Evolutionary conservation across 2,888 invertebrate genomes (phyloP).

Genomic region (Abrostola triplasia): DNA sequence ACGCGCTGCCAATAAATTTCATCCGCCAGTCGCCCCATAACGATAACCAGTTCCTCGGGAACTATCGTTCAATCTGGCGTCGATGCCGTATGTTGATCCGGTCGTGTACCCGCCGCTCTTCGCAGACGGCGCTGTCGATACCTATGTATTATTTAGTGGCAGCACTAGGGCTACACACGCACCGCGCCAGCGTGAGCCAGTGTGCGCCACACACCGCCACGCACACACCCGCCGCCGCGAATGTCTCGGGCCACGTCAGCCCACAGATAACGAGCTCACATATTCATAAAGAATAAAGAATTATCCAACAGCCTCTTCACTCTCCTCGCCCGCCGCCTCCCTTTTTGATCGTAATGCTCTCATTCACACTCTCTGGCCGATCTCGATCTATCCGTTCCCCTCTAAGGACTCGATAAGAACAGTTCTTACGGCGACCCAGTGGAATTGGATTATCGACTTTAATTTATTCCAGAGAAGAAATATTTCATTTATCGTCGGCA

Average conservation of each 20-base stretch:
- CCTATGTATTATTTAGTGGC: constrained; percentile 87
- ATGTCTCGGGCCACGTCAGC: constrained; percentile 79
- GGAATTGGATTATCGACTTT: constrained; percentile 86
- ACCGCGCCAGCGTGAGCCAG: constrained; percentile 59
- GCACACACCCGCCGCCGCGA: constrained; percentile 69
- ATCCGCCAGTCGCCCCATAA: constrained; percentile 88
- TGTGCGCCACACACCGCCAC: constrained; percentile 60
- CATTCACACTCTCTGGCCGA: constrained; percentile 86
- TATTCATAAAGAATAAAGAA: constrained; percentile 89
- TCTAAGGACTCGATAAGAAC: constrained; percentile 80
- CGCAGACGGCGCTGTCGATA: constrained; percentile 85
- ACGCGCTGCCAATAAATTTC: constrained; percentile 88
- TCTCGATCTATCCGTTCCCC: constrained; percentile 86
- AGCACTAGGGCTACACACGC: constrained; percentile 74
- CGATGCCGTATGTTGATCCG: constrained; percentile 88
- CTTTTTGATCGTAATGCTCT: constrained; percentile 82
- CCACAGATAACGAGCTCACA: constrained; percentile 86
- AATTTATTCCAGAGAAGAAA: constrained; percentile 87
- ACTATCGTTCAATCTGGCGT: constrained; percentile 89
- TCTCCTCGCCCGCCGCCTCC: constrained; percentile 71
- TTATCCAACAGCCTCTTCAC: constrained; percentile 82
- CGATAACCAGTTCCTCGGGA: constrained; percentile 89
- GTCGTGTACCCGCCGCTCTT: constrained; percentile 87
- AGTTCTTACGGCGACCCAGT: constrained; percentile 69
- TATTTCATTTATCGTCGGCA: constrained; percentile 83